A percentile compares a stretch with the other conserved stretches of the same genome.
Conservation (phyloP, 2,888 invertebrate species). For the Odontothrips loti region DNA sequence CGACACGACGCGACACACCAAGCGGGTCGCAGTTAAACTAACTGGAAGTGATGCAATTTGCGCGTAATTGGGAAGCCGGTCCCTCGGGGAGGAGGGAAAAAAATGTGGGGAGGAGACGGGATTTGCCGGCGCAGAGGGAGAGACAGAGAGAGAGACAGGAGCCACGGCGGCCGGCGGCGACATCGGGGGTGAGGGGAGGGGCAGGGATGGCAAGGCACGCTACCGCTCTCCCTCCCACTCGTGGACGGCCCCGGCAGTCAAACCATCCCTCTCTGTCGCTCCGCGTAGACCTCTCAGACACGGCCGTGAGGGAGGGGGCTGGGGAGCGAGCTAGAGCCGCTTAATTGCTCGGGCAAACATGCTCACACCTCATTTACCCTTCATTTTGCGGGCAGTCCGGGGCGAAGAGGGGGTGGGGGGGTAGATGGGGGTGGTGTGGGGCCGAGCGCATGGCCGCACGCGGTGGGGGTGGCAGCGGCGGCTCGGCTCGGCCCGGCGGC, state of each 20-base stretch:
- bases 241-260: background rate
- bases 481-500: no score
- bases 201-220: background rate
- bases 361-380: slow-evolving; percentile 32
- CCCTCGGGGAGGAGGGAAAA: background rate
- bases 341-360: slow-evolving; percentile 33
- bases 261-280: no score
- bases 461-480: background rate
- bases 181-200: background rate
- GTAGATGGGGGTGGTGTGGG: background rate
- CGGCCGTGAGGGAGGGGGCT: background rate
- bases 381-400: slow-evolving; percentile 5
- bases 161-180: background rate
- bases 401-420: background rate
- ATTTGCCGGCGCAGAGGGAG: background rate
- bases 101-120: background rate
- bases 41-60: slow-evolving; percentile 34
- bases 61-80: slow-evolving; percentile 29
- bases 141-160: background rate
- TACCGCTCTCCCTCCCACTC: background rate
- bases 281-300: background rate
- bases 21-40: slow-evolving; percentile 30
- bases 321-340: background rate
- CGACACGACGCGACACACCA: background rate
- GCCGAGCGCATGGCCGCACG: background rate